Conservation (phyloP, 2,113 vertebrate species). For the Microtus oregoni region DNA sequence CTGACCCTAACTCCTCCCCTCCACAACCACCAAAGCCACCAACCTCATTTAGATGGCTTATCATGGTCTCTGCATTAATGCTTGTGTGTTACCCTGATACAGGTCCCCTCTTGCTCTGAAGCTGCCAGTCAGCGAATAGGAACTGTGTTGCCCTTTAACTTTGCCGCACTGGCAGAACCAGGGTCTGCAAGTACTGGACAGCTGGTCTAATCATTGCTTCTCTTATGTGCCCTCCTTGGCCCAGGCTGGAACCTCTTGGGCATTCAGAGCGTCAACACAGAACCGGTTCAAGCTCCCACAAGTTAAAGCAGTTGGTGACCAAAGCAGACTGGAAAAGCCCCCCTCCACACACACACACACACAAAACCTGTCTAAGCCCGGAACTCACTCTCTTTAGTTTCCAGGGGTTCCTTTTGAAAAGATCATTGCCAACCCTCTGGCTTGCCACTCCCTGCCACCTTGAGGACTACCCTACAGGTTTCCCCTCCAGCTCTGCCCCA, state of each 20-base stretch:
- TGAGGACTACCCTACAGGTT: background rate
- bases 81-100: background rate
- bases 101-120: background rate
- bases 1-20: background rate
- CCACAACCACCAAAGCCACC: background rate
- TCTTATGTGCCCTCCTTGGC: background rate
- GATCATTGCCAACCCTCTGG: background rate
- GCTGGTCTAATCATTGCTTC: background rate
- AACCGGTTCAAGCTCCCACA: constrained; percentile 32
- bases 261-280: background rate
- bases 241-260: background rate
- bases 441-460: background rate
- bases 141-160: background rate
- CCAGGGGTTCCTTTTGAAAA: background rate
- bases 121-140: background rate
- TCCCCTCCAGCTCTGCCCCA: background rate
- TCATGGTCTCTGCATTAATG: background rate
- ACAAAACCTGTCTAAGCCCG: background rate
- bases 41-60: too few relatives aligned
- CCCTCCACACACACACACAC: fast-evolving
- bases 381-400: background rate
- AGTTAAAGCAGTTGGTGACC: background rate
- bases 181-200: background rate
- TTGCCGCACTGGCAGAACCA: constrained; percentile 53
- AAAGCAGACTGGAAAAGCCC: background rate